Conservation (phyloP, 2,888 invertebrate genomes). For the Agrochola lota region DNA sequence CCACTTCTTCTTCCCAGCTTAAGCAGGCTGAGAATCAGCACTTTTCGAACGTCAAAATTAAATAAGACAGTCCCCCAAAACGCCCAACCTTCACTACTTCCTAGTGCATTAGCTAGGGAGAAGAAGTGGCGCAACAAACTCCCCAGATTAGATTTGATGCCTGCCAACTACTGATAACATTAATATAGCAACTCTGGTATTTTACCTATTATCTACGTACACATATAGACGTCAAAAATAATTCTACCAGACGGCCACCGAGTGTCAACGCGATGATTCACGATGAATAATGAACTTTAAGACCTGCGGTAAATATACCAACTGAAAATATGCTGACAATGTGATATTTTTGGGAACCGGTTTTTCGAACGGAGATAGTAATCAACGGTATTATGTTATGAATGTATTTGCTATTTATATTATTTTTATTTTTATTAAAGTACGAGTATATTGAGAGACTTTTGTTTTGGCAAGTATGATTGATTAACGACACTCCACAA, state of each 20-base stretch:
- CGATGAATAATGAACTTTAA: slow-evolving; percentile 40
- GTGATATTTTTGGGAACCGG: slow-evolving; percentile 4
- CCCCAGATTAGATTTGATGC: neutral
- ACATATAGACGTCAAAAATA: neutral
- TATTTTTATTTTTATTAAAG: no score
- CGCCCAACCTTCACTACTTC: no score
- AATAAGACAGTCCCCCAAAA: no score
- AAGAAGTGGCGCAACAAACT: no score
- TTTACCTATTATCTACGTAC: no score
- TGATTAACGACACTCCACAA: neutral
- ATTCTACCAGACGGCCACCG: neutral
- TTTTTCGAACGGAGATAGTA: slow-evolving; percentile 17
- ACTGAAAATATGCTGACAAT: slow-evolving; percentile 15
- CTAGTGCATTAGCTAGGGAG: no score
- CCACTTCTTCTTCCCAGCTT: no score
- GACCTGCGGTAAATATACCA: slow-evolving; percentile 2
- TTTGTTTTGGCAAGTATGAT: neutral
- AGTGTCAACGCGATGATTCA: slow-evolving; percentile 11
- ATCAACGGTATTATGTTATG: slow-evolving; percentile 18
- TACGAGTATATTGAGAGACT: neutral
- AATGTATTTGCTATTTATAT: slow-evolving; percentile 8
- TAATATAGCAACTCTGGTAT: neutral
- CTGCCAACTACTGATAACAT: neutral
- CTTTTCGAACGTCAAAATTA: no score
- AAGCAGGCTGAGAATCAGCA: no score